phyloP scores from a whole-genome alignment of 2,888 invertebrate species.

The Drosophila maculinotata region DNA sequence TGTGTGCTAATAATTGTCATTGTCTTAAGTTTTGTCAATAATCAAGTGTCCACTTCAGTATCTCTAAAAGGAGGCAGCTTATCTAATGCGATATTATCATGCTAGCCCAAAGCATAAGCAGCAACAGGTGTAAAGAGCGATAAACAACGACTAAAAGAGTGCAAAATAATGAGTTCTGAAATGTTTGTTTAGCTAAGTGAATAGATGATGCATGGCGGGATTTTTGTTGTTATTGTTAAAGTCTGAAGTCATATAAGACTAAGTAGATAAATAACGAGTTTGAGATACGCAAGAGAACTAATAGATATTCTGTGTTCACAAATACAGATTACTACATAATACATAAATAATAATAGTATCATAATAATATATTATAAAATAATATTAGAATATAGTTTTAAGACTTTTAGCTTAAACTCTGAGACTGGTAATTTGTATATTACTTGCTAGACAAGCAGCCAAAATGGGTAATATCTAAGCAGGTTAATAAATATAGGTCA shows the following conservation, averaged over 20 bases:
- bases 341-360: not conserved
- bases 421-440: too few relatives aligned
- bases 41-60: slow-evolving; percentile 31
- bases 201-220: slow-evolving; percentile 16
- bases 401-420: too few relatives aligned
- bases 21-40: slow-evolving; percentile 33
- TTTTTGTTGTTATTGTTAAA: slow-evolving; percentile 12
- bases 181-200: slow-evolving; percentile 10
- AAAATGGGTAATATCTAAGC: slow-evolving; percentile 4
- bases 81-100: slow-evolving; percentile 19
- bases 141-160: slow-evolving; percentile 14
- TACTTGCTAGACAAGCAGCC: slow-evolving; percentile 13
- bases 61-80: too few relatives aligned
- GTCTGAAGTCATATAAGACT: slow-evolving; percentile 11
- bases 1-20: slow-evolving; percentile 5
- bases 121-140: slow-evolving; percentile 4
- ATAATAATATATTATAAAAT: not conserved
- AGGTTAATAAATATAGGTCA: slow-evolving; percentile 49
- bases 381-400: too few relatives aligned
- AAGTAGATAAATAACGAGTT: slow-evolving; percentile 11
- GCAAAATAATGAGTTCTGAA: slow-evolving; percentile 23
- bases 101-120: slow-evolving; percentile 6
- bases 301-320: not conserved
- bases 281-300: not conserved
- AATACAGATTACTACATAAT: too few relatives aligned